Percentiles rank a stretch among this genome's conserved stretches.
These are phyloP conservation scores for Morus bassanus DNA, from an alignment of 2,797 vertebrate genomes.

Conservation along the genomic window DNA sequence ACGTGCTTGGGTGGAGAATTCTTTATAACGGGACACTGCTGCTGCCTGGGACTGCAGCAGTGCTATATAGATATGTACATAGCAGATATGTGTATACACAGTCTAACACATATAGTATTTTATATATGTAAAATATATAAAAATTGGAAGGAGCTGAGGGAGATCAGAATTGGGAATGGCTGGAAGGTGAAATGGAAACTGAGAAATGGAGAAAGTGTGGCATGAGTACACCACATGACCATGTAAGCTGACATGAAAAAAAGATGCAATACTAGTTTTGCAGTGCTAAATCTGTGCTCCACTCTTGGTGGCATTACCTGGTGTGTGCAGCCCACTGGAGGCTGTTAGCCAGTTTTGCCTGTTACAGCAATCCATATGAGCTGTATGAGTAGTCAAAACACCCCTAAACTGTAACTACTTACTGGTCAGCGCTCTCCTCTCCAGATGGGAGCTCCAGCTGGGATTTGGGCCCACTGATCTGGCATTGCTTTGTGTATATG, in stretches of 20 bases:
- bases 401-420: neutral
- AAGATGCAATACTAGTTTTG: neutral
- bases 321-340: neutral
- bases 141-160: neutral
- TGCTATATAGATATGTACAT: neutral
- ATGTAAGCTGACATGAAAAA: neutral
- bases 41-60: neutral
- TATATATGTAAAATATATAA: neutral
- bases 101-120: neutral
- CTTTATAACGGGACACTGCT: neutral
- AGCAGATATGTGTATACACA: neutral
- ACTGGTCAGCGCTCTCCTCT: neutral
- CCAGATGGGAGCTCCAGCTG: neutral
- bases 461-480: neutral
- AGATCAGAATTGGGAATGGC: neutral
- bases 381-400: neutral
- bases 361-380: neutral
- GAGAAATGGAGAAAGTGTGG: neutral
- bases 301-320: neutral
- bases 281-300: neutral
- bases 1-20: neutral
- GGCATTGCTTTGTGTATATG: neutral
- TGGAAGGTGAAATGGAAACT: neutral
- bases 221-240: neutral
- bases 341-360: neutral